A percentile compares a stretch with the other conserved stretches of the same genome.
phyloP scores from a whole-genome alignment of 2,113 vertebrate genomes.

The Gallinago undulata region DNA sequence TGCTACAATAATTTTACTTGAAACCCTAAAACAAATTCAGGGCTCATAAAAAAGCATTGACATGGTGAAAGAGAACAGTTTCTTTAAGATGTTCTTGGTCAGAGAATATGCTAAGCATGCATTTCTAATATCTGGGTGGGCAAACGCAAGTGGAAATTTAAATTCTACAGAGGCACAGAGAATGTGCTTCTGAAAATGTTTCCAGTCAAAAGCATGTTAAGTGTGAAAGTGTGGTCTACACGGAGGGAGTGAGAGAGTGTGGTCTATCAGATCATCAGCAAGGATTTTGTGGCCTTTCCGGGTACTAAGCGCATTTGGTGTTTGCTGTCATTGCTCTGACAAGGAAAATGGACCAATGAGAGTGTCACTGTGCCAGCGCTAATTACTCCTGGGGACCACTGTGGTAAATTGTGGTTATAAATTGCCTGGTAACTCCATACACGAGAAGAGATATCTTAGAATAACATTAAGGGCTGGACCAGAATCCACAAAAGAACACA shows the following conservation, averaged over 20 bases:
- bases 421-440: not conserved
- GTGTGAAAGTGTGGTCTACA: conserved; percentile 56
- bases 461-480: not conserved
- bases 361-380: not conserved
- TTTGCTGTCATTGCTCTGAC: not conserved
- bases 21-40: conserved; percentile 65
- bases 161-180: conserved; percentile 63
- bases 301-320: not conserved
- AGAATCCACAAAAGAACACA: not conserved
- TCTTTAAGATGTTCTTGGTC: conserved; percentile 72
- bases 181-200: conserved; percentile 69
- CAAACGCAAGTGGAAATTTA: conserved; percentile 62
- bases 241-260: not conserved
- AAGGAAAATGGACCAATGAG: not conserved
- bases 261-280: conserved; percentile 36
- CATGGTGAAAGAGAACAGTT: conserved; percentile 68
- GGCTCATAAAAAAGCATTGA: conserved; percentile 47
- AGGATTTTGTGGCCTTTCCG: not conserved
- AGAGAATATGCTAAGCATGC: conserved; percentile 56
- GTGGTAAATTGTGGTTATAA: not conserved
- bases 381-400: not conserved
- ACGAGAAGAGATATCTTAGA: not conserved
- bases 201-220: conserved; percentile 49
- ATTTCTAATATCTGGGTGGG: conserved; percentile 59
- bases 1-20: conserved; percentile 55